Evolutionary conservation across 2,888 invertebrate species (phyloP).

Genomic region (Cerceris ruficornis): DNA sequence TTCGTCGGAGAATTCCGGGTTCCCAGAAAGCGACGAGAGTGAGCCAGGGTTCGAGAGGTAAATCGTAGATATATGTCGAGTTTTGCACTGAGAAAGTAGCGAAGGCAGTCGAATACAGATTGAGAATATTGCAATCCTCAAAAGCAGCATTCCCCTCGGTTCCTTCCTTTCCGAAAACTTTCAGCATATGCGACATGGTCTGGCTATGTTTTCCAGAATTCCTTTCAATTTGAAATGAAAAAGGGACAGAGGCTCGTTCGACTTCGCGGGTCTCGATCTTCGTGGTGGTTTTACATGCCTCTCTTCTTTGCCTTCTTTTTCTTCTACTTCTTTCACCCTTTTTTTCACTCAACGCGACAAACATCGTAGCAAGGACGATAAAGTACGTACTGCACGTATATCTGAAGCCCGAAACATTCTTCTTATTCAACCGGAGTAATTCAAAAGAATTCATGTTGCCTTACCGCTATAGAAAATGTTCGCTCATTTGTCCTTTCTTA

Average conservation of each 20-base stretch:
- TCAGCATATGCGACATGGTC: conserved; percentile 46
- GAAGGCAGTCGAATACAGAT: conserved; percentile 42
- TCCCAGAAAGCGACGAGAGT: conserved; percentile 43
- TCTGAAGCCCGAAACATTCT: too few species aligned
- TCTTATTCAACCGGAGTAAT: too few species aligned
- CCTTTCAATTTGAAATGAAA: conserved; percentile 67
- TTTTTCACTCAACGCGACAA: too few species aligned
- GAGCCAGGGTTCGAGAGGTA: conserved; percentile 28
- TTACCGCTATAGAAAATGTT: too few species aligned
- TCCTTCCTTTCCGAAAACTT: conserved; percentile 43
- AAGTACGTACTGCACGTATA: too few species aligned
- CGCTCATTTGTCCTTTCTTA: too few species aligned
- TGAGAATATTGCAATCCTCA: conserved; percentile 56
- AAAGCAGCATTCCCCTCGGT: conserved; percentile 25
- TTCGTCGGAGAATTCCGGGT: conserved; percentile 50
- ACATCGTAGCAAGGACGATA: too few species aligned
- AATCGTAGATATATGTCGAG: conserved; percentile 37
- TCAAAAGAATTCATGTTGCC: too few species aligned
- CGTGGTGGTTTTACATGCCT: conserved; percentile 47
- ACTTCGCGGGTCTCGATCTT: conserved; percentile 51
- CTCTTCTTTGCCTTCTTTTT: conserved; percentile 24
- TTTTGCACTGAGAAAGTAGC: conserved; percentile 19
- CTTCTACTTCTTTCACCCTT: conserved; percentile 10
- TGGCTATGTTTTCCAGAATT: conserved; percentile 63
- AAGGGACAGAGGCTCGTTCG: conserved; percentile 53